A percentile compares a stretch with the other conserved stretches of the same genome.
phyloP scores from a whole-genome alignment of 2,888 invertebrate genomes.

The Tromatobia lineatoria region DNA sequence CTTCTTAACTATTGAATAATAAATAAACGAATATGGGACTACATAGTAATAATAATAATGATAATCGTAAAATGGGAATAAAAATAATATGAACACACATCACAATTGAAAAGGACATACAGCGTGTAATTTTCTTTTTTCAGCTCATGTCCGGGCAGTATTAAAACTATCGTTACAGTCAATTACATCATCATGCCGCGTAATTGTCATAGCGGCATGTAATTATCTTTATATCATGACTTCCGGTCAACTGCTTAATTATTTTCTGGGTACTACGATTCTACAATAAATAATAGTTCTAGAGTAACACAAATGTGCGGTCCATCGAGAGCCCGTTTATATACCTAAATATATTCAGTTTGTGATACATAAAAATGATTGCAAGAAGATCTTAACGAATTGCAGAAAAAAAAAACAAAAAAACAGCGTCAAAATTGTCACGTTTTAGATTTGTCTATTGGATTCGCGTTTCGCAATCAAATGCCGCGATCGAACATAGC shows the following conservation, averaged over 20 bases:
- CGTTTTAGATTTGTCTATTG: constrained; percentile 34
- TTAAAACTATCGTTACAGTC: constrained; percentile 42
- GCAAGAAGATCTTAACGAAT: constrained; percentile 13
- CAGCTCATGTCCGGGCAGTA: constrained; percentile 39
- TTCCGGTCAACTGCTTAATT: constrained; percentile 24
- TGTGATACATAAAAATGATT: constrained; percentile 12
- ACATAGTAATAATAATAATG: constrained; percentile 53
- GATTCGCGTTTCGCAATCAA: constrained; percentile 32
- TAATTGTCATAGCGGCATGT: background rate
- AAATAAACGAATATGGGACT: constrained; percentile 67
- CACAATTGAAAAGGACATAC: constrained; percentile 64
- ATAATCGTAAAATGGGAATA: constrained; percentile 57
- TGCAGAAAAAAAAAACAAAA: background rate
- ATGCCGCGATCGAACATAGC: constrained; percentile 15
- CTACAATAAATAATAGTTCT: constrained; percentile 72
- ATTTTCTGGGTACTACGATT: constrained; percentile 56
- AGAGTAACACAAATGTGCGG: constrained; percentile 53
- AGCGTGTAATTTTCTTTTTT: constrained; percentile 47
- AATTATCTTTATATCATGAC: background rate
- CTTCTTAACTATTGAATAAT: constrained; percentile 59
- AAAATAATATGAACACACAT: constrained; percentile 65
- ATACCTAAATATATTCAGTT: constrained; percentile 41
- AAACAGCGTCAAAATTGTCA: background rate
- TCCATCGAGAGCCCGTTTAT: constrained; percentile 43
- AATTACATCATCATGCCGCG: background rate